Evolutionary conservation across 2,113 vertebrate genomes (phyloP).

Genomic region (Sebastes schlegelii): DNA sequence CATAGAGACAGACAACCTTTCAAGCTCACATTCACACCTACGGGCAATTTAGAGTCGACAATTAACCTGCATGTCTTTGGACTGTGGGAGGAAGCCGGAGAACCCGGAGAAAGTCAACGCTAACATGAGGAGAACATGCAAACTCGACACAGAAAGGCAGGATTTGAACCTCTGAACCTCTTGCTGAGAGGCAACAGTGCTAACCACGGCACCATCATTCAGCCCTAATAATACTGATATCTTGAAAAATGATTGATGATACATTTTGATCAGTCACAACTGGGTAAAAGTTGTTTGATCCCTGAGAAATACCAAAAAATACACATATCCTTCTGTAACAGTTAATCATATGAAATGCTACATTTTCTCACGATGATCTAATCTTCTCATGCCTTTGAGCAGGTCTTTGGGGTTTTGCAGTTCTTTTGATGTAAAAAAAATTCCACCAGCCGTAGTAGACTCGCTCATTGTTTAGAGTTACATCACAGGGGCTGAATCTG

Average conservation of each 20-base stretch:
- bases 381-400: not conserved
- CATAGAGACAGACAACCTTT: no score
- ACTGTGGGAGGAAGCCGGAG: no score
- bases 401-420: not conserved
- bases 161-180: no score
- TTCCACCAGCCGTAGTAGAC: not conserved
- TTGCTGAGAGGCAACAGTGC: no score
- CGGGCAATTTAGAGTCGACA: no score
- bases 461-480: not conserved
- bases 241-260: not conserved
- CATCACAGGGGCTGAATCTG: slow-evolving; percentile 21
- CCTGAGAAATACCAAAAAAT: not conserved
- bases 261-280: not conserved
- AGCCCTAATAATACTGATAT: not conserved
- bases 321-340: not conserved
- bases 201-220: no score
- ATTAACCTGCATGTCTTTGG: no score
- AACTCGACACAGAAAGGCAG: no score
- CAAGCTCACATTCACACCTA: no score
- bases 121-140: no score
- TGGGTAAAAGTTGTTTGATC: not conserved
- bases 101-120: no score
- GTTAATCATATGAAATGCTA: not conserved
- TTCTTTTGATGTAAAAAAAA: slow-evolving; percentile 21
- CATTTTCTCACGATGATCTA: not conserved